Base-by-base conservation (phyloP, 2,113 vertebrate species). In the Tyrannus savana region DNA sequence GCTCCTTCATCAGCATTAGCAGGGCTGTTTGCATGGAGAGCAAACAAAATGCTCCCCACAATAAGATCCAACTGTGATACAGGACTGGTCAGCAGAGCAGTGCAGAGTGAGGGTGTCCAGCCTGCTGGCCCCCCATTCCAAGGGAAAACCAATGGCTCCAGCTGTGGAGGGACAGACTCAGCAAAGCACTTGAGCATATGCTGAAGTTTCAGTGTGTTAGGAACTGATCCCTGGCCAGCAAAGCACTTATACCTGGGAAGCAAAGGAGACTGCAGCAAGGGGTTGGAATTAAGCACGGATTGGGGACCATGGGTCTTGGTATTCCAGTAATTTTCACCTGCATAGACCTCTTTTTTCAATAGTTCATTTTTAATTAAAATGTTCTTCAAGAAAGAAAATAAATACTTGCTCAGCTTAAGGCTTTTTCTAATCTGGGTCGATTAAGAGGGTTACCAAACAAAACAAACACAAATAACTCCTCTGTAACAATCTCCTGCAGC, bases 381-480 rank as follows among this genome's bases (percentile, higher is more conserved):
- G 11, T 77, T 39, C 50, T 94, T 90, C 84, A 76, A 84, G 73
- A 76, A 85, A 78, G 52, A 75, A 96, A 94, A 96, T 55, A 97
- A 96, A 91, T 49, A 81, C 84, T 95, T 91, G 74, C 73, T 93
- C 93, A 86, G 86, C 62, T 82, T 94, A 95, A 94, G 31, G 66
- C 76, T 91, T 76, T 89, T 94, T 90, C 84, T 84, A 90, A 88
- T 96, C 81, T 82, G 53, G 49, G 89, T 93, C 60, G 0, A 95
- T 94, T 90, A 91, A 44, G 66, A 89, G 81, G 77, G 56, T 72
- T 96, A 94, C 77, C 31, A 14, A 94, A 89, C 77, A 95, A 89
- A 96, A 69, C 86, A 96, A 97, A 93, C 91, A 97, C 67, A 95
- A 87, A 95, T 93, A 96, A 88, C 50, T 50, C 67, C 62, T 79